Conservation (phyloP, 1,140 invertebrate species). For the Papilio xuthus region DNA sequence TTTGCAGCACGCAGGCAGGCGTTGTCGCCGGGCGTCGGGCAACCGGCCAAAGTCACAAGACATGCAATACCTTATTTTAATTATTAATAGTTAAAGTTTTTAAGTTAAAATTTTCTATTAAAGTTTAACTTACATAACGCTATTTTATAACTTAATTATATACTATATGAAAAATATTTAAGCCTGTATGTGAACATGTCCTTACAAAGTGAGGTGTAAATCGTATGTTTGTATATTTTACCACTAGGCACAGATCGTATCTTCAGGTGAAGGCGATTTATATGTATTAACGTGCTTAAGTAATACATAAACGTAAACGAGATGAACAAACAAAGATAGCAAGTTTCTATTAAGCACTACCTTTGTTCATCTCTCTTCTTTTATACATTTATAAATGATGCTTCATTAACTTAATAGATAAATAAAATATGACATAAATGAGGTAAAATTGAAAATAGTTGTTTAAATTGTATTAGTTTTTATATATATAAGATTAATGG, state of each 20-base stretch:
- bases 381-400: too few relatives aligned
- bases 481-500: too few relatives aligned
- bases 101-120: not conserved
- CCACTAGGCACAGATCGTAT: not conserved
- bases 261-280: not conserved
- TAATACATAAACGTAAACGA: too few relatives aligned
- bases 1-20: not conserved
- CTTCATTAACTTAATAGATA: too few relatives aligned
- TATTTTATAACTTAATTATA: not conserved
- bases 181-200: not conserved
- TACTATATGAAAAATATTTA: not conserved
- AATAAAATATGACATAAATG: too few relatives aligned
- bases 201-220: not conserved
- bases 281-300: too few relatives aligned
- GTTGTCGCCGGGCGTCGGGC: not conserved
- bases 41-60: not conserved
- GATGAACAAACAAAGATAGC: too few relatives aligned
- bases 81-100: slow-evolving; percentile 3
- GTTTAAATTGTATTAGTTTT: too few relatives aligned
- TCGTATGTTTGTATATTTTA: not conserved
- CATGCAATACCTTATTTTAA: slow-evolving; percentile 14
- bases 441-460: too few relatives aligned
- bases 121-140: not conserved
- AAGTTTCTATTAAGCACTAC: too few relatives aligned
- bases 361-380: too few relatives aligned